These are phyloP conservation scores for Drosophila pegasa DNA, from an alignment of 2,888 invertebrate species.

Conservation along the genomic window DNA sequence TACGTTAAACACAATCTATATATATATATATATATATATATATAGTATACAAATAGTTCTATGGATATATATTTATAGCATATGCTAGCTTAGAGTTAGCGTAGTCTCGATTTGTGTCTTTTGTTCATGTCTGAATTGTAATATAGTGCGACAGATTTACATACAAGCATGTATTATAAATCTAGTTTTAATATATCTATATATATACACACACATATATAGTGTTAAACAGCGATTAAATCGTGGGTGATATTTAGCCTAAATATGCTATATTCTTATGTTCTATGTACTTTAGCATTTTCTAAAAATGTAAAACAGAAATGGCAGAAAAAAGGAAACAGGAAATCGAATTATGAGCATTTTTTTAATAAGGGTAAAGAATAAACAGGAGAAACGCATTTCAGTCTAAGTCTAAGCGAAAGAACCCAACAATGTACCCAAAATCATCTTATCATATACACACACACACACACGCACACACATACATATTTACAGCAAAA, in stretches of 20 bases:
- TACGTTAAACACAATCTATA: constrained; percentile 54
- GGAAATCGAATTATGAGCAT: constrained; percentile 38
- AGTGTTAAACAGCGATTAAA: constrained; percentile 83
- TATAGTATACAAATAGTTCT: constrained; percentile 20
- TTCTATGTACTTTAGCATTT: constrained; percentile 80
- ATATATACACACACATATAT: constrained; percentile 30
- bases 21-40: constrained; percentile 30
- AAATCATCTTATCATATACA: constrained; percentile 51
- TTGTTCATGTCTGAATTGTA: constrained; percentile 71
- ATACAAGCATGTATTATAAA: constrained; percentile 72
- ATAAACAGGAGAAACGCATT: constrained; percentile 21
- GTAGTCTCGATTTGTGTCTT: constrained; percentile 68
- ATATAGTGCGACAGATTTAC: constrained; percentile 62
- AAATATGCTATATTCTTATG: constrained; percentile 81
- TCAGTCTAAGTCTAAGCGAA: constrained; percentile 35
- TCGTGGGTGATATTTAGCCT: constrained; percentile 85
- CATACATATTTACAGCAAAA: constrained; percentile 65
- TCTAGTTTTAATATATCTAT: constrained; percentile 67
- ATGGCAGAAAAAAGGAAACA: constrained; percentile 24
- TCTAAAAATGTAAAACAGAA: constrained; percentile 71
- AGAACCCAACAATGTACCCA: constrained; percentile 54
- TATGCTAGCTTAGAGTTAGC: constrained; percentile 67
- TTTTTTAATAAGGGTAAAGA: constrained; percentile 43
- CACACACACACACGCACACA: constrained; percentile 28
- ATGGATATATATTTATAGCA: constrained; percentile 32